Evolutionary conservation across 1,140 invertebrate genomes (phyloP), one percentile per base, ranked within the genome.

Genomic region (Whitmania pigra): DNA sequence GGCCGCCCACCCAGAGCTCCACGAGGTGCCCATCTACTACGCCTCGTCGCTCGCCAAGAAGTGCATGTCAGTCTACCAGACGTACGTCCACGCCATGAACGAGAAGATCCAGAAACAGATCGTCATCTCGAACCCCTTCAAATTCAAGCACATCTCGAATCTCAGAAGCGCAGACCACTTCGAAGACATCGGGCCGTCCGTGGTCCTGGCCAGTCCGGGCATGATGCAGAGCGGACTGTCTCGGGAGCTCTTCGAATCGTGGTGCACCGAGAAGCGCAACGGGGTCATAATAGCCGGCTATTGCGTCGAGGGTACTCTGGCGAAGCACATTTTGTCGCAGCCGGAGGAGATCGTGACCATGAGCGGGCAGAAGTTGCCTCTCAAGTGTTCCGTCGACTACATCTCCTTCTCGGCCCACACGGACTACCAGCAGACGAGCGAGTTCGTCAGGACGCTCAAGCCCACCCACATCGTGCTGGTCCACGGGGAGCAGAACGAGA

Each of bases 201-300:
- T 99, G 0, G 91, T 99, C 0, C 93, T 99, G 91, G 97, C 97
- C 0, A 95, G 93, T 0, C 97, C 97, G 3, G 97, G 97, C 81
- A 99, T 99, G 95, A 95, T 99, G 92, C 97, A 99, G 84, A 96
- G 91, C 78, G 97, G 97, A 0, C 83, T 99, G 1, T 97, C 94
- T 0, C 84, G 96, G 49, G 96, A 99, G 83, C 85, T 99, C 6
- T 99, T 99, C 84, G 97, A 99, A 83, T 91, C 88, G 2, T 99
- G 97, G 97, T 99, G 95, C 80, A 93, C 92, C 0, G 94, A 98
- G 83, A 85, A 92, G 4, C 94, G 96, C 79, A 99, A 99, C 84
- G 96, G 96, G 0, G 92, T 94, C 49, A 97, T 99, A 68, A 97
- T 99, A 77, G 95, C 96, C 73, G 94, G 94, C 78, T 99, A 99